A percentile compares a stretch with the other conserved stretches of the same genome.
These are phyloP conservation scores for Himalopsyche tibetana DNA, from an alignment of 2,888 invertebrate species.

Conservation along the genomic window DNA sequence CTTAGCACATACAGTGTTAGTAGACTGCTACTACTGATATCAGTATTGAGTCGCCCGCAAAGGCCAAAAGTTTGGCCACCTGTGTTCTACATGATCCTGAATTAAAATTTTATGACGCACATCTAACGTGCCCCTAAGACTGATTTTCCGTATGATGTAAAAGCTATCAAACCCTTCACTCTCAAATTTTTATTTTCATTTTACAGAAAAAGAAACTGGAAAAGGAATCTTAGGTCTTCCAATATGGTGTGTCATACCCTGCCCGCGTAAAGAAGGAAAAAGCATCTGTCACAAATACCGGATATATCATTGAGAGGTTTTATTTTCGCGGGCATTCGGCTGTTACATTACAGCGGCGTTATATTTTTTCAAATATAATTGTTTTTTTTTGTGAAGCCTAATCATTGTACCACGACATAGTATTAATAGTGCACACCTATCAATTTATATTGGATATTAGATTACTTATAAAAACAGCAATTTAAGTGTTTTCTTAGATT, in stretches of 20 bases:
- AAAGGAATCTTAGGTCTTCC: neutral
- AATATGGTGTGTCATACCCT: neutral
- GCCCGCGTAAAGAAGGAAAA: neutral
- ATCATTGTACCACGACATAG: neutral
- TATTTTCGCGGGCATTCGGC: neutral
- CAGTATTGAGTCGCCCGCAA: no score
- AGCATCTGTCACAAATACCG: neutral
- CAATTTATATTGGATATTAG: neutral
- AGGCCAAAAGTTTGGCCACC: no score
- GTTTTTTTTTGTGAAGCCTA: no score
- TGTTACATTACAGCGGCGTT: neutral
- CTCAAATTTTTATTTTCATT: neutral
- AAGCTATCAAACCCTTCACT: no score
- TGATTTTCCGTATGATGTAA: no score
- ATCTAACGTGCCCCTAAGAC: no score
- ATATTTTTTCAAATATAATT: neutral
- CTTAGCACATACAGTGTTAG: no score
- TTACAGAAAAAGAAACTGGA: slow-evolving; percentile 36
- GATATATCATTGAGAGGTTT: neutral
- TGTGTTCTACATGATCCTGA: no score
- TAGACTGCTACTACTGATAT: no score
- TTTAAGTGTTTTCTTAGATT: neutral
- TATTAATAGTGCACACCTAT: neutral
- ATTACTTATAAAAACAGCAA: neutral
- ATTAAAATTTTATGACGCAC: no score